These are phyloP conservation scores for Perizoma flavofasciatum DNA, from an alignment of 2,888 invertebrate species.

Conservation along the genomic window DNA sequence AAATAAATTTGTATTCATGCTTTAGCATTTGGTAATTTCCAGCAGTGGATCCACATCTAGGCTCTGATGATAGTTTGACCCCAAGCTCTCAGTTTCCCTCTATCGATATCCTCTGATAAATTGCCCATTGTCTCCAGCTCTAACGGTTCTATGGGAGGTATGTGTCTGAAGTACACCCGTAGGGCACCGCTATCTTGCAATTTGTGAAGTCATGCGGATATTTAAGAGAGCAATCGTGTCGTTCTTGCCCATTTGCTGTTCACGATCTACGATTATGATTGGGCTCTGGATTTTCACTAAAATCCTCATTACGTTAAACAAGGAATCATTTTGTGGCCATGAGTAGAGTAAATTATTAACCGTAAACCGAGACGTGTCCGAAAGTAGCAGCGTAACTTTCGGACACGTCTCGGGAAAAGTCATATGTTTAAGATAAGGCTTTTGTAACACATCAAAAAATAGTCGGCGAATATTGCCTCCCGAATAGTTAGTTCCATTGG, in stretches of 20 bases:
- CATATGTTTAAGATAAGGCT: no score
- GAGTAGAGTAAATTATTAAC: neutral
- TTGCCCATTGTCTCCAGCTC: neutral
- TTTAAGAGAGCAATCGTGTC: slow-evolving; percentile 23
- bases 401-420: no score
- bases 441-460: no score
- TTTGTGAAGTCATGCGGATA: slow-evolving; percentile 21
- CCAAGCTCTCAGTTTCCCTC: neutral
- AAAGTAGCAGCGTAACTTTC: no score
- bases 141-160: slow-evolving; percentile 2
- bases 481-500: no score
- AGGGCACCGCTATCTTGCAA: slow-evolving; percentile 23
- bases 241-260: slow-evolving; percentile 13
- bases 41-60: no score
- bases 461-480: no score
- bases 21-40: no score
- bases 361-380: neutral
- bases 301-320: neutral
- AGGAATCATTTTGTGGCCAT: neutral
- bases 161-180: slow-evolving; percentile 12
- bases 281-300: neutral
- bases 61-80: no score
- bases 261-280: slow-evolving; percentile 1
- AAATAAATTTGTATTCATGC: no score
- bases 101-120: neutral